phyloP scores from a whole-genome alignment of 2,797 vertebrate genomes.

The Huso huso region DNA sequence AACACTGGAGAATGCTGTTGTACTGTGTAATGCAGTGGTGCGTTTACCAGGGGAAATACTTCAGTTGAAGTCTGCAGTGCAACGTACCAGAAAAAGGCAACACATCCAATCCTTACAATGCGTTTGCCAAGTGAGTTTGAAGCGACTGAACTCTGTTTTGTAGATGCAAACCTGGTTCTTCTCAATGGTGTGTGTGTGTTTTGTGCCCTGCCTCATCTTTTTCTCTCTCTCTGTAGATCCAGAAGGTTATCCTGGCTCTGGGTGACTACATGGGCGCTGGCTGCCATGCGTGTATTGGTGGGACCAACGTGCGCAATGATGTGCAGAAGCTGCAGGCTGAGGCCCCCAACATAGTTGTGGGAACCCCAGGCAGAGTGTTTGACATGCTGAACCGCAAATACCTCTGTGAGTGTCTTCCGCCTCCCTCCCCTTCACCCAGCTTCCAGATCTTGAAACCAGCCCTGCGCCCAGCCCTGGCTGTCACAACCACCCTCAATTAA shows the following conservation, averaged over 20 bases:
- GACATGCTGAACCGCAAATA: constrained; percentile 79
- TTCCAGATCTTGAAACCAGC: no score
- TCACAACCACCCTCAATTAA: no score
- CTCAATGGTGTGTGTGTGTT: background rate
- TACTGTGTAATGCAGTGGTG: no score
- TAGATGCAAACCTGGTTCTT: background rate
- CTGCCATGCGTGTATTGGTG: constrained; percentile 85
- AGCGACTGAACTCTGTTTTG: background rate
- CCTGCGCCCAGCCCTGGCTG: no score
- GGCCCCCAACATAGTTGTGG: constrained; percentile 79
- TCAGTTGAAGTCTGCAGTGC: no score
- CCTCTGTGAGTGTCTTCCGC: constrained; percentile 60
- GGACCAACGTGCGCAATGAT: constrained; percentile 79
- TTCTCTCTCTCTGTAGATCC: constrained; percentile 56
- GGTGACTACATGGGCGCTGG: constrained; percentile 85
- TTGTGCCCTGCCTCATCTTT: no score
- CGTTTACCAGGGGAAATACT: no score
- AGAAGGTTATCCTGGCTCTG: constrained; percentile 83
- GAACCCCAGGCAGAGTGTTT: constrained; percentile 79
- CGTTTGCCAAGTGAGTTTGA: background rate
- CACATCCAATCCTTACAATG: no score
- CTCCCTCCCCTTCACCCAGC: no score
- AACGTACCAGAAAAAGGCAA: no score
- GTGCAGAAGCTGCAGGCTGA: constrained; percentile 77
- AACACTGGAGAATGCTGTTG: no score